Conservation (phyloP, 2,113 vertebrate species). For the Lepus europaeus region DNA sequence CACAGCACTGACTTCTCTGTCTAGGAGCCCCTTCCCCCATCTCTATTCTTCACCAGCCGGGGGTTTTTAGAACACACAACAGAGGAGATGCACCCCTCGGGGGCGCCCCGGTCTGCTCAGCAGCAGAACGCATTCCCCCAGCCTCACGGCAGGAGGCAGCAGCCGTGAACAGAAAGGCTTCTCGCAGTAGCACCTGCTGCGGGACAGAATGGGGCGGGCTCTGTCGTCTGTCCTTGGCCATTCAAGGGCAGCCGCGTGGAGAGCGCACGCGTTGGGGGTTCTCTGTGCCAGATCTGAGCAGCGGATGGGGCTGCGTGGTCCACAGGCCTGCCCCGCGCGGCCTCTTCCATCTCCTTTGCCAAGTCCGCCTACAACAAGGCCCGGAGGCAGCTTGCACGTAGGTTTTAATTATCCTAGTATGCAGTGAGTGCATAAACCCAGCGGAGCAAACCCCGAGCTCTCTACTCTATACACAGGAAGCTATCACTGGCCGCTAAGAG, state of each 20-base stretch:
- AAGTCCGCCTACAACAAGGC: slow-evolving; percentile 25
- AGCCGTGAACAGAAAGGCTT: fast-evolving
- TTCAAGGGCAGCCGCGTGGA: background rate
- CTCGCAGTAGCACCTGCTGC: fast-evolving
- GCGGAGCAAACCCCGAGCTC: slow-evolving; percentile 16
- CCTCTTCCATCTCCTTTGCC: background rate
- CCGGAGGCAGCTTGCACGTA: background rate
- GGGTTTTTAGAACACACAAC: background rate
- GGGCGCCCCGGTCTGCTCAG: background rate
- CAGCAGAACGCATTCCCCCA: background rate
- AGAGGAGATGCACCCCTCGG: background rate
- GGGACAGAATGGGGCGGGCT: background rate
- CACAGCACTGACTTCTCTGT: background rate
- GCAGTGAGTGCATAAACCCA: slow-evolving; percentile 8
- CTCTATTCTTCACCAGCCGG: background rate
- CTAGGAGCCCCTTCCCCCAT: background rate
- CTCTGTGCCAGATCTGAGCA: background rate
- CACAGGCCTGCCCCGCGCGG: background rate
- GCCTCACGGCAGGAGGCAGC: background rate
- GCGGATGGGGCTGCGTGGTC: background rate
- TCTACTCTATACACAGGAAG: slow-evolving; percentile 69
- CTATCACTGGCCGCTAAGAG: slow-evolving; percentile 45
- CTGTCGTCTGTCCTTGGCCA: background rate
- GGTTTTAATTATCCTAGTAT: slow-evolving; percentile 64
- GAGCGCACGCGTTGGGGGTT: background rate